Percentiles rank a stretch among this genome's conserved stretches.
Conservation (phyloP, 2,113 vertebrate genomes). For the Cryptomyrus ogoouensis region DNA sequence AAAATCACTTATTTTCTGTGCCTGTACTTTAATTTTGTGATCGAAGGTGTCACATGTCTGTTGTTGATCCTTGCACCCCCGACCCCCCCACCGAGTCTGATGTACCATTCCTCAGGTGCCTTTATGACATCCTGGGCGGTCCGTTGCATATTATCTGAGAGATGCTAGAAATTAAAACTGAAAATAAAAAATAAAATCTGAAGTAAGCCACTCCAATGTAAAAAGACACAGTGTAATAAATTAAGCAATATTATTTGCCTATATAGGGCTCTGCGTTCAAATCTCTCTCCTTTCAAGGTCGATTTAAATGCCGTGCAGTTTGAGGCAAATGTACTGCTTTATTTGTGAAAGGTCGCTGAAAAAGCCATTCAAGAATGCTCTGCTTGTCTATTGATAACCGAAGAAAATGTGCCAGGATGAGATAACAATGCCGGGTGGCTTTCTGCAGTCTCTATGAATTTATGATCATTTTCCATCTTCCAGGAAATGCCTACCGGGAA, state of each 20-base stretch:
- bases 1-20: not conserved
- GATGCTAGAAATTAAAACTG: not conserved
- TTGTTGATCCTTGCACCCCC: not conserved
- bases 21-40: not conserved
- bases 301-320: not conserved
- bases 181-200: not conserved
- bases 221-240: not conserved
- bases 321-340: not conserved
- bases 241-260: not conserved
- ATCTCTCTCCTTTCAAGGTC: not conserved
- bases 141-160: not conserved
- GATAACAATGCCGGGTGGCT: not conserved
- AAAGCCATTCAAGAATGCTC: not conserved
- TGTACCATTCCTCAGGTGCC: not conserved
- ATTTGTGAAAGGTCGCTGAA: not conserved
- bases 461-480: slow-evolving; percentile 1
- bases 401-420: not conserved
- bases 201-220: not conserved
- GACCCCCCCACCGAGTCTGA: not conserved
- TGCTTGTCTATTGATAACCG: not conserved
- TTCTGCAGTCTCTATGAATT: not conserved
- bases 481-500: slow-evolving; percentile 87
- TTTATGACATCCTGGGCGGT: not conserved
- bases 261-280: not conserved
- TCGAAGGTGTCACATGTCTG: not conserved